Base-by-base conservation (phyloP, 2,888 invertebrate species). In the Pollenia angustigena region DNA sequence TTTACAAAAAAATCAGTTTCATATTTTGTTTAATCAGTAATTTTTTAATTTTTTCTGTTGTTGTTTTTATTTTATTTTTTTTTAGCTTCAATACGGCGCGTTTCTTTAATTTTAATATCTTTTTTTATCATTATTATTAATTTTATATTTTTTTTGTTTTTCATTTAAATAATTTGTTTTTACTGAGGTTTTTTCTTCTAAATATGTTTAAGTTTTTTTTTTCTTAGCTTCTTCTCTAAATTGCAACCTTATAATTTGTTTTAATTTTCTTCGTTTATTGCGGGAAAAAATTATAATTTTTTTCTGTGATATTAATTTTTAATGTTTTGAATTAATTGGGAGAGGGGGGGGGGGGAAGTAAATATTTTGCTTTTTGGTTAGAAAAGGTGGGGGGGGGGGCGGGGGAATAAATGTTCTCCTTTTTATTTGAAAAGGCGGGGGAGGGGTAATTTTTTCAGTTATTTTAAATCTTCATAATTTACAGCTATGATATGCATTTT, bases 401-500 rank as follows among this genome's bases (percentile, higher is more conserved):
- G n/a, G 66, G 16, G n/a, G 12, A 32, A 12, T 75, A 71, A 69
- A 66, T 71, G 23, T 23, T 58, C 11, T 46, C 16, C 23, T 44
- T 54, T 62, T 42, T 48, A 23, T 32, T 32, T 32, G 32, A 32
- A 32, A 32, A 23, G 23, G 23, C 23, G 52, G 8, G 48, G 11
- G 72, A 2, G 58, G 58, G 46, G 18, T 68, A 60, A 32, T 8
- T 69, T 85, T 83, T 85, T 87, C 48, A 64, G 66, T 85, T 84
- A 44, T 80, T 42, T 11, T 71, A 78, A 66, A 83, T 84, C 85
- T 90, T 91, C 94, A 93, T 89, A 90, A 90, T 90, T 96, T 97
- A 97, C 96, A 97, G 96, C 97, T 97, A 97, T 97, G 97, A 97
- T 97, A 97, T 97, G 97, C 97, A 97, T 96, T 96, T 90, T 91